A percentile compares a stretch with the other conserved stretches of the same genome.
These are phyloP conservation scores for Coracias cyanogaster DNA, from an alignment of 2,797 vertebrate species.

Conservation along the genomic window DNA sequence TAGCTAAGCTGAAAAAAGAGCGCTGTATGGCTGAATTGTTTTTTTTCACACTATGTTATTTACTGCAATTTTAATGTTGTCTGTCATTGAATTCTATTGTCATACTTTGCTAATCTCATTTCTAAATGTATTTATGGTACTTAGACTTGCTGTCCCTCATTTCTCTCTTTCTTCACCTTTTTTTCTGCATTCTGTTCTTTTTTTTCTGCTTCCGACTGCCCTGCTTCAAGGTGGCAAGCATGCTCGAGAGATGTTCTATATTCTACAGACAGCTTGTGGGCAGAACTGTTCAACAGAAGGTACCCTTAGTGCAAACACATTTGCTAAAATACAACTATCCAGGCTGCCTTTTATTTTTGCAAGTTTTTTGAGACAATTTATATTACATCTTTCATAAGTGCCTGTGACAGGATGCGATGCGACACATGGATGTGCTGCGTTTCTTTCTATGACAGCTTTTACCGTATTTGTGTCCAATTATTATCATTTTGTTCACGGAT, in stretches of 20 bases:
- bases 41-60: slow-evolving; percentile 80
- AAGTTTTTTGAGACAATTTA: slow-evolving; percentile 77
- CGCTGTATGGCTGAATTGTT: slow-evolving; percentile 80
- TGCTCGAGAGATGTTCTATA: slow-evolving; percentile 99
- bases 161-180: slow-evolving; percentile 85
- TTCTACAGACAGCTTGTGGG: slow-evolving; percentile 97
- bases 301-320: slow-evolving; percentile 90
- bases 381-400: slow-evolving; percentile 81
- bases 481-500: slow-evolving; percentile 73
- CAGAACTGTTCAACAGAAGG: slow-evolving; percentile 99
- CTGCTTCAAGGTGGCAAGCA: slow-evolving; percentile 95
- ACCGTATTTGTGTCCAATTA: slow-evolving; percentile 71
- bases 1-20: slow-evolving; percentile 81
- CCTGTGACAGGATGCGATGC: slow-evolving; percentile 78
- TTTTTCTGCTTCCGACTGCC: slow-evolving; percentile 88
- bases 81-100: slow-evolving; percentile 85
- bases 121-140: slow-evolving; percentile 85
- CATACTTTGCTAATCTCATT: slow-evolving; percentile 86
- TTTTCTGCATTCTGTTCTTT: slow-evolving; percentile 77
- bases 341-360: slow-evolving; percentile 76
- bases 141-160: slow-evolving; percentile 85
- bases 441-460: slow-evolving; percentile 74
- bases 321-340: slow-evolving; percentile 83
- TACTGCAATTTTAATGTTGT: slow-evolving; percentile 82
- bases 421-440: slow-evolving; percentile 75